Conservation (phyloP, 2,888 invertebrate species). For the Troides aeacus region DNA sequence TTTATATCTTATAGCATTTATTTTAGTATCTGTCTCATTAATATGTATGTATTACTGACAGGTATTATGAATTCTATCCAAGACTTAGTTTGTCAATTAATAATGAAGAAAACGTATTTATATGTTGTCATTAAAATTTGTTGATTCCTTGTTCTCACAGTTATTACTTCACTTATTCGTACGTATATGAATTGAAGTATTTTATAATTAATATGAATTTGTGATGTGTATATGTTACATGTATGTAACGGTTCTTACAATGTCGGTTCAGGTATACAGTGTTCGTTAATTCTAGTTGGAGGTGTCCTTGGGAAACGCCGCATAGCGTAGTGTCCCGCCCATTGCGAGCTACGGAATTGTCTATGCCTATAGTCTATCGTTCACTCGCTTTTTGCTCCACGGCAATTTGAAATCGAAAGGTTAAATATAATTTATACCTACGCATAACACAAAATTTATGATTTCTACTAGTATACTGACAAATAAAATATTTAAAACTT, state of each 20-base stretch:
- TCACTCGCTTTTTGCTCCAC: constrained; percentile 2
- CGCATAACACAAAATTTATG: not conserved
- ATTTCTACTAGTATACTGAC: not conserved
- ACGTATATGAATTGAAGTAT: too few species aligned
- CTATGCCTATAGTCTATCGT: constrained; percentile 14
- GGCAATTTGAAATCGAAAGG: constrained; percentile 8
- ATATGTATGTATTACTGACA: too few species aligned
- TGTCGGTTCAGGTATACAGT: constrained; percentile 8
- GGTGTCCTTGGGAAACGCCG: constrained; percentile 34
- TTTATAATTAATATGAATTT: too few species aligned
- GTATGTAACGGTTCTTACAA: not conserved
- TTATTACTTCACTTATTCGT: too few species aligned
- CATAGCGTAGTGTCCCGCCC: constrained; percentile 33
- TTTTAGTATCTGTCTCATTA: too few species aligned
- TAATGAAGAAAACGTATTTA: too few species aligned
- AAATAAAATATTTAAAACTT: not conserved
- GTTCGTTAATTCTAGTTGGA: constrained; percentile 21
- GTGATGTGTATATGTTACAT: not conserved
- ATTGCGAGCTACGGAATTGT: constrained; percentile 17
- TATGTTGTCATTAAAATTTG: too few species aligned
- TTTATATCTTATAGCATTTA: too few species aligned
- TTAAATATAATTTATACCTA: not conserved
- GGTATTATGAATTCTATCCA: too few species aligned
- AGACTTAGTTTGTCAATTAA: too few species aligned
- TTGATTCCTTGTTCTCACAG: too few species aligned